Conservation (phyloP, 2,113 vertebrate species). For the Protomyctophum bolini region DNA sequence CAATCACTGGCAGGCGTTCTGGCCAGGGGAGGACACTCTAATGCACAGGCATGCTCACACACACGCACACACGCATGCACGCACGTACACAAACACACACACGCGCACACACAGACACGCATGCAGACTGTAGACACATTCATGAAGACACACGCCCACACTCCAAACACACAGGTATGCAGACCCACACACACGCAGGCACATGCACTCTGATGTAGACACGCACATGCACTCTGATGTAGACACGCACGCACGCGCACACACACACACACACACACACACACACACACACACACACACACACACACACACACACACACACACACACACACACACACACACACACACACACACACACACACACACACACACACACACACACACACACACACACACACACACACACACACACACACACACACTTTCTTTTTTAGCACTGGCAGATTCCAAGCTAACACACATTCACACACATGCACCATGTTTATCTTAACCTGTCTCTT, state of each 20-base stretch:
- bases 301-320: neutral
- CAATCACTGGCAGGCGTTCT: constrained; percentile 67
- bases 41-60: constrained; percentile 35
- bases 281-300: no score
- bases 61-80: constrained; percentile 25
- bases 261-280: no score
- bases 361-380: constrained; percentile 16
- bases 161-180: neutral
- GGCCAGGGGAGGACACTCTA: constrained; percentile 36
- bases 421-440: no score
- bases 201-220: neutral
- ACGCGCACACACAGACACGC: constrained; percentile 11
- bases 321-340: neutral
- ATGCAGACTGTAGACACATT: neutral
- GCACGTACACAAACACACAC: constrained; percentile 17
- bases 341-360: constrained; percentile 17
- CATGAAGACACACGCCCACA: neutral
- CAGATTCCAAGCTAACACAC: neutral
- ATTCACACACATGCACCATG: constrained; percentile 6
- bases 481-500: constrained; percentile 69
- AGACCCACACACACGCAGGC: neutral
- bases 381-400: neutral
- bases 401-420: neutral
- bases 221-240: no score
- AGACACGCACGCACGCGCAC: no score